A percentile compares a stretch with the other conserved stretches of the same genome.
These are phyloP conservation scores for Heloderma charlesbogerti DNA, from an alignment of 2,113 vertebrate genomes.

Conservation along the genomic window DNA sequence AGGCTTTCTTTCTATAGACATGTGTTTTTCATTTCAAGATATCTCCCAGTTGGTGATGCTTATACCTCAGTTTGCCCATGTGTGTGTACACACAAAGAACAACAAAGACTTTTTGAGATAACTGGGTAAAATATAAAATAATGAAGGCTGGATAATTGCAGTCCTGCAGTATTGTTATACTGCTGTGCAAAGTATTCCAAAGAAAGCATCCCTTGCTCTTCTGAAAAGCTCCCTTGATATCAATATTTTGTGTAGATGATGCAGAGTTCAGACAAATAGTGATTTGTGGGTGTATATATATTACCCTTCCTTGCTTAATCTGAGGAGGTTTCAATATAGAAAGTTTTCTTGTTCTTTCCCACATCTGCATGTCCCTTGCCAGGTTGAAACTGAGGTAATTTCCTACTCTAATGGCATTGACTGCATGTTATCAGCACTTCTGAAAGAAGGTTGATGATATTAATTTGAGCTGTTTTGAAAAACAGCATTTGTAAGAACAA, in stretches of 20 bases:
- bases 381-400: not conserved
- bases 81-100: not conserved
- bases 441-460: not conserved
- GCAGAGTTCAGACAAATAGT: not conserved
- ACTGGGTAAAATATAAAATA: not conserved
- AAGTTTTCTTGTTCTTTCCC: not conserved
- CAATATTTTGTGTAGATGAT: not conserved
- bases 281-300: not conserved
- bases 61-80: not conserved
- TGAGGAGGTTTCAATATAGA: not conserved
- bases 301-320: not conserved
- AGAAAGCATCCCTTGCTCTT: not conserved
- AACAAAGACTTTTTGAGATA: not conserved
- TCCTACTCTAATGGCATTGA: not conserved
- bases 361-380: not conserved
- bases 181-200: not conserved
- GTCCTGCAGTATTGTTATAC: not conserved
- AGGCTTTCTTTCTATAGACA: not conserved
- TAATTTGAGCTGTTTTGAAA: not conserved
- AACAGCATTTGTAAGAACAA: not conserved
- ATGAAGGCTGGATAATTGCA: not conserved
- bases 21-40: not conserved
- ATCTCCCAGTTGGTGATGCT: slow-evolving; percentile 12
- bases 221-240: not conserved
- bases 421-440: not conserved